Evolutionary conservation across 2,888 invertebrate genomes (phyloP).

Genomic region (Perizoma affinitatum): DNA sequence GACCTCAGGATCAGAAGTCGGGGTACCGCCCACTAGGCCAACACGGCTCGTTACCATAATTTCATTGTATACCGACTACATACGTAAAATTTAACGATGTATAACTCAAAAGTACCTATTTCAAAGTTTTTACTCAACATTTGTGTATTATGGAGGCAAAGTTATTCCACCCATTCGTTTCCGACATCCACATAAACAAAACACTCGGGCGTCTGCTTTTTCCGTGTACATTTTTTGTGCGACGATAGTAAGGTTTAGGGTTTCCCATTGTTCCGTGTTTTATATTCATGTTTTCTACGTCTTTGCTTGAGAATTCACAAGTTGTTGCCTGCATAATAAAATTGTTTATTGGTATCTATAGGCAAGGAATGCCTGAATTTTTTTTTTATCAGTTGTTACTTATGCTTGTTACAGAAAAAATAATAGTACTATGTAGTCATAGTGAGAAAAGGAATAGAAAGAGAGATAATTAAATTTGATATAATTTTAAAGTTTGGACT

Average conservation of each 20-base stretch:
- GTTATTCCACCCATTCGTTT: slow-evolving; percentile 39
- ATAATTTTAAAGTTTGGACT: too few relatives aligned
- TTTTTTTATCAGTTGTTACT: not conserved
- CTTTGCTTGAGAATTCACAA: slow-evolving; percentile 38
- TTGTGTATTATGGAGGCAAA: slow-evolving; percentile 39
- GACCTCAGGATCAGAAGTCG: too few relatives aligned
- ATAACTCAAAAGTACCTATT: slow-evolving; percentile 25
- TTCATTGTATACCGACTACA: too few relatives aligned
- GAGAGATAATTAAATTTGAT: not conserved
- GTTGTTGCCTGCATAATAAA: slow-evolving; percentile 55
- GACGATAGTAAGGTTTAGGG: slow-evolving; percentile 33
- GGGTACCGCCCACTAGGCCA: too few relatives aligned
- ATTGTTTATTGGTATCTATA: slow-evolving; percentile 43
- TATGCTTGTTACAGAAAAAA: slow-evolving; percentile 1
- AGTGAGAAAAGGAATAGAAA: not conserved
- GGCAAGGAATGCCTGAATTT: slow-evolving; percentile 12
- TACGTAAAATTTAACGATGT: slow-evolving; percentile 22
- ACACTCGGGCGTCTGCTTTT: slow-evolving; percentile 34
- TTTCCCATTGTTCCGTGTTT: slow-evolving; percentile 36
- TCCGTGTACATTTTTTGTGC: slow-evolving; percentile 39
- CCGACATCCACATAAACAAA: slow-evolving; percentile 38
- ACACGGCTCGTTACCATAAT: too few relatives aligned
- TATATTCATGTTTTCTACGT: slow-evolving; percentile 40
- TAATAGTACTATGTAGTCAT: slow-evolving; percentile 11
- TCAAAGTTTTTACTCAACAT: slow-evolving; percentile 38